Conservation (phyloP, 1,140 invertebrate species). For the Bombyx mori region DNA sequence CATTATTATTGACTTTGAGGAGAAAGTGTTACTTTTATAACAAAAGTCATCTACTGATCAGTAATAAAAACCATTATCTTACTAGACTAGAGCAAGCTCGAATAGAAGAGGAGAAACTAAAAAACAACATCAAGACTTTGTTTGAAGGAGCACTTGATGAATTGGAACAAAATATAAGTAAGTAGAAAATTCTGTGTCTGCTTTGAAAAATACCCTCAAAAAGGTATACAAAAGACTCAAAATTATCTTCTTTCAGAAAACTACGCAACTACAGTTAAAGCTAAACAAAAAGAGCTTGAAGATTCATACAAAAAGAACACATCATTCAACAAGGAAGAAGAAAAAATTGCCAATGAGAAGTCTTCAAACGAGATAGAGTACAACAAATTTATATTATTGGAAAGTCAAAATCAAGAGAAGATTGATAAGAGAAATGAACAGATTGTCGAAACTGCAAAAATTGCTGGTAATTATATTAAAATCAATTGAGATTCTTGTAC, state of each 20-base stretch:
- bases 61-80: constrained; percentile 7
- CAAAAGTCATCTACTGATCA: neutral
- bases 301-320: constrained; percentile 54
- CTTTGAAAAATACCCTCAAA: neutral
- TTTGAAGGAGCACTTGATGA: constrained; percentile 75
- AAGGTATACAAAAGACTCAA: neutral
- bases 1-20: too few species aligned
- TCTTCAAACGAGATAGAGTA: constrained; percentile 55
- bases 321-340: constrained; percentile 56
- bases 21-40: too few species aligned
- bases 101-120: constrained; percentile 67
- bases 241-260: constrained; percentile 34
- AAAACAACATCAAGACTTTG: constrained; percentile 72
- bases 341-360: constrained; percentile 60
- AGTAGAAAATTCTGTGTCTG: constrained; percentile 7
- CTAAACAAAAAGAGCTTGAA: constrained; percentile 57
- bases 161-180: constrained; percentile 75
- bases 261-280: constrained; percentile 43
- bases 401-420: constrained; percentile 66
- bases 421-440: constrained; percentile 50
- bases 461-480: constrained; percentile 46
- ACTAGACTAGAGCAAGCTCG: constrained; percentile 60
- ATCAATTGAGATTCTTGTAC: too few species aligned
- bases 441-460: constrained; percentile 49
- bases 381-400: constrained; percentile 53